phyloP scores from a whole-genome alignment of 2,797 vertebrate species.

The Leucoraja ocellata region DNA sequence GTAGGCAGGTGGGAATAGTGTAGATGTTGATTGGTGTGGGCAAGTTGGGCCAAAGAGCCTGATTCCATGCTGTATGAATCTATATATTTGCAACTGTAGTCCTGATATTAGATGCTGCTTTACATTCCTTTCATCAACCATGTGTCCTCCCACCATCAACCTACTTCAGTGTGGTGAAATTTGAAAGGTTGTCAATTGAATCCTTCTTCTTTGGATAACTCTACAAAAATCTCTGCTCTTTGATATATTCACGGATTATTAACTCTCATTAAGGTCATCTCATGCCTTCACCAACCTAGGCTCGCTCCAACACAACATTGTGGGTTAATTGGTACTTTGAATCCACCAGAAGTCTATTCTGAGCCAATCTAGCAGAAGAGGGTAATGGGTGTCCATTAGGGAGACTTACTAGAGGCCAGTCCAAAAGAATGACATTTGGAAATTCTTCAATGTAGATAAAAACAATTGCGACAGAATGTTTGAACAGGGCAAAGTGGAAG shows the following conservation, averaged over 20 bases:
- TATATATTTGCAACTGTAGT: too few species aligned
- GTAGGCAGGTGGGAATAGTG: too few species aligned
- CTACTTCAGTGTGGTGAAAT: background rate
- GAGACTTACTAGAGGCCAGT: background rate
- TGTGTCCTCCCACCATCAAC: background rate
- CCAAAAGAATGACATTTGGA: background rate
- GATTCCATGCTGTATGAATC: too few species aligned
- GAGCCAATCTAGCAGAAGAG: background rate
- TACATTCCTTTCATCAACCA: background rate
- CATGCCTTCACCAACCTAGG: background rate
- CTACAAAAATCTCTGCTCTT: background rate
- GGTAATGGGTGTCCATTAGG: background rate
- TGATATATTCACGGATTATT: background rate
- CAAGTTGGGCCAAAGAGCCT: too few species aligned
- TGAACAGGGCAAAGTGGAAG: background rate
- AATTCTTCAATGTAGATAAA: background rate
- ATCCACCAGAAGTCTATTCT: background rate
- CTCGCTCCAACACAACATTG: background rate
- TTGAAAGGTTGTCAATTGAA: background rate
- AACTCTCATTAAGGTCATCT: background rate
- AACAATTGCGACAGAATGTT: background rate
- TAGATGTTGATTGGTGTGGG: too few species aligned
- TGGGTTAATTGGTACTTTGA: background rate
- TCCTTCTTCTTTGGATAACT: background rate
- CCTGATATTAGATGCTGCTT: background rate